These are phyloP conservation scores for Bergia puertoricense DNA, from an alignment of 92 coral and sea anemone genomes.

Conservation along the genomic window DNA sequence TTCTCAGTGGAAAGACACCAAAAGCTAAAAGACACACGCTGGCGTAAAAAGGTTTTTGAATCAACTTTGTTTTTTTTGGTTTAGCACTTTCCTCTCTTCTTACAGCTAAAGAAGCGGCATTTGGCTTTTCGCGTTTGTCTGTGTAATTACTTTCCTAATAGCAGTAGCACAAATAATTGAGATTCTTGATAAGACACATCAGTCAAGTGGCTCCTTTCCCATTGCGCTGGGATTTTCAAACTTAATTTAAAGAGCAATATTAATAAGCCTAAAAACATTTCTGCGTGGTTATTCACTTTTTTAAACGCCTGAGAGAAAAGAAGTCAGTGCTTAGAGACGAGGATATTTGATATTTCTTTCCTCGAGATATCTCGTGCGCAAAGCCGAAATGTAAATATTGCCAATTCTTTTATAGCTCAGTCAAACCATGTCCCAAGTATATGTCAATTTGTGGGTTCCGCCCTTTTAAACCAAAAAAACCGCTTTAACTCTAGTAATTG, in stretches of 20 bases:
- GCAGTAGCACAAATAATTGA: slow-evolving; percentile 2
- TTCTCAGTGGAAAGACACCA: neutral
- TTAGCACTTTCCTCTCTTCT: neutral
- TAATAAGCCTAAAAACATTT: neutral
- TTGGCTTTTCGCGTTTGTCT: neutral
- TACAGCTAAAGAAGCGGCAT: neutral
- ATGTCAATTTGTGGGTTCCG: slow-evolving; percentile 32
- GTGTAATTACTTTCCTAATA: slow-evolving; percentile 14
- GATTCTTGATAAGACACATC: neutral
- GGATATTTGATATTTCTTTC: neutral
- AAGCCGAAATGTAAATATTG: slow-evolving; percentile 29
- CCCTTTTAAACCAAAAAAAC: slow-evolving; percentile 4
- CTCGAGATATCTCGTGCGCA: neutral
- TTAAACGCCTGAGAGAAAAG: neutral
- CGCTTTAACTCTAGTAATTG: slow-evolving; percentile 37
- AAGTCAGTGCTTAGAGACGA: neutral
- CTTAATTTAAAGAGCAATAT: slow-evolving; percentile 10
- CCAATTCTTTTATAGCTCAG: slow-evolving; percentile 14
- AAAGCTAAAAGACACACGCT: neutral
- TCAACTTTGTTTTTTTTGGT: neutral
- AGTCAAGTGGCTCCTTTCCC: slow-evolving; percentile 1
- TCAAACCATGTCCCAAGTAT: slow-evolving; percentile 34
- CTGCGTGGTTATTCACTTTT: neutral
- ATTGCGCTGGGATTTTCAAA: slow-evolving; percentile 1
- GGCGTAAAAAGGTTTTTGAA: neutral